These are phyloP conservation scores for Conomelus anceps DNA, from an alignment of 2,888 invertebrate genomes.

Conservation along the genomic window DNA sequence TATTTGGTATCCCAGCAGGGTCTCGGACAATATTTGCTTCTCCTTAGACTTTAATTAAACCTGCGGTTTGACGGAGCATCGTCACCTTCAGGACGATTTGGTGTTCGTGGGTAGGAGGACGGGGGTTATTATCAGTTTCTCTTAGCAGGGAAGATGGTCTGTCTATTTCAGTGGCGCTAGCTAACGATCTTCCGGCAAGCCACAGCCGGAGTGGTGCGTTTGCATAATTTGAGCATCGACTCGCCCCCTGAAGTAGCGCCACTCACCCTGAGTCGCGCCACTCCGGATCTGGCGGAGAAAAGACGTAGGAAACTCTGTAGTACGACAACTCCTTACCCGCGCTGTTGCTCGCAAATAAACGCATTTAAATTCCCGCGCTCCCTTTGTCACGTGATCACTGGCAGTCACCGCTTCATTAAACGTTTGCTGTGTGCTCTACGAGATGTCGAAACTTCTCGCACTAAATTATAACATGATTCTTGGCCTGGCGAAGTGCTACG, in stretches of 20 bases:
- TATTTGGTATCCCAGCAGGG: not conserved
- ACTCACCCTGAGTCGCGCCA: not conserved
- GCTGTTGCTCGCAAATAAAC: not conserved
- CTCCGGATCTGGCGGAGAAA: not conserved
- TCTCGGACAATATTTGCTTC: not conserved
- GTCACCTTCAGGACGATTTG: too few species aligned
- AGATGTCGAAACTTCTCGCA: not conserved
- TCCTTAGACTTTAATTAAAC: not conserved
- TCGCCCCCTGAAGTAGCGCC: not conserved
- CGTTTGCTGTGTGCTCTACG: not conserved
- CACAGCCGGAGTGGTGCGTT: not conserved
- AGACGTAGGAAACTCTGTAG: not conserved
- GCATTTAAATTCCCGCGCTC: not conserved
- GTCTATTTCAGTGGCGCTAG: not conserved
- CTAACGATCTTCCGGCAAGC: not conserved
- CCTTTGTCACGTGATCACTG: not conserved
- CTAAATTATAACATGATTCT: not conserved
- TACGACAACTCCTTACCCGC: not conserved
- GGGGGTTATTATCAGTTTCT: not conserved
- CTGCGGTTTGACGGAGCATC: not conserved
- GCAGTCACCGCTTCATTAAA: not conserved
- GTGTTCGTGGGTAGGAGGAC: not conserved
- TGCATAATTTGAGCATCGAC: not conserved
- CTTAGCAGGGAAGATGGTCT: not conserved
- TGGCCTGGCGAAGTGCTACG: too few species aligned